Evolutionary conservation across 2,888 invertebrate species (phyloP).

Genomic region (Apamea anceps): DNA sequence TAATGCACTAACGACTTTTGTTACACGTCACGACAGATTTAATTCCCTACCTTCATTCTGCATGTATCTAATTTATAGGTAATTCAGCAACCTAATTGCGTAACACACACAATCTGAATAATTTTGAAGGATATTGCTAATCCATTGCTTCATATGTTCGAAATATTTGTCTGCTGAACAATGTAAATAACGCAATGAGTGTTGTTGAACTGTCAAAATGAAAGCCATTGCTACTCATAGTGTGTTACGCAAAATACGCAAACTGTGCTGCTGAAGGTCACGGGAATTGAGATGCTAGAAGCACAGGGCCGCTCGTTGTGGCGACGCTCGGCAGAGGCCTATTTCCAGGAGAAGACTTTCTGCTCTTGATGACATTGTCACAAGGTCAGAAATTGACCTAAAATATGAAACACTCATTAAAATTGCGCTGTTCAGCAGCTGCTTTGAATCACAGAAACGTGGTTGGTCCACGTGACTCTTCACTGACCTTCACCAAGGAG

Average conservation of each 20-base stretch:
- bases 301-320: not conserved
- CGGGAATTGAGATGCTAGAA: too few relatives aligned
- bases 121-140: too few relatives aligned
- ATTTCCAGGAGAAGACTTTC: not conserved
- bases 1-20: not conserved
- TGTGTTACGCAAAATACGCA: too few relatives aligned
- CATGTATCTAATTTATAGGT: not conserved
- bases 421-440: not conserved
- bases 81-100: not conserved
- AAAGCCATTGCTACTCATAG: too few relatives aligned
- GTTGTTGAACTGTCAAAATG: too few relatives aligned
- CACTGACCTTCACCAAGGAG: slow-evolving; percentile 59
- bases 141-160: too few relatives aligned
- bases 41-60: not conserved
- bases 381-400: not conserved
- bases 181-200: too few relatives aligned
- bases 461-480: slow-evolving; percentile 18
- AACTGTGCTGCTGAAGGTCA: not conserved
- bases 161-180: too few relatives aligned
- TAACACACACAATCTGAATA: too few relatives aligned
- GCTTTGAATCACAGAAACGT: not conserved
- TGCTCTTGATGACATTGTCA: not conserved
- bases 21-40: not conserved
- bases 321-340: too few relatives aligned
- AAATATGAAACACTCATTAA: not conserved